Conservation (phyloP, 2,888 invertebrate species). For the Eristalis arbustorum region DNA sequence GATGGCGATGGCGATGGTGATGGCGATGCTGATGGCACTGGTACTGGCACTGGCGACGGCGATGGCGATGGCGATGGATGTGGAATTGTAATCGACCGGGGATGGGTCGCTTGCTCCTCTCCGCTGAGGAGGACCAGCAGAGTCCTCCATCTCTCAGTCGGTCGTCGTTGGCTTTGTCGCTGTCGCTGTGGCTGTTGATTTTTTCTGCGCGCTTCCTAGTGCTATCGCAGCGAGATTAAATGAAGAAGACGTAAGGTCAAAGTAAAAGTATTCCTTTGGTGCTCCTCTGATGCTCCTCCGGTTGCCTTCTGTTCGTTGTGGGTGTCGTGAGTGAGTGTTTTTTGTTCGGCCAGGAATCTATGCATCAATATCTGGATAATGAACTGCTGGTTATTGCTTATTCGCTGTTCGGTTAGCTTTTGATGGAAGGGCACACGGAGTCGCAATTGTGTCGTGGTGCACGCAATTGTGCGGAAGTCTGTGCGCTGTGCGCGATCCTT, state of each 20-base stretch:
- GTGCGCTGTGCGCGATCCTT: slow-evolving; percentile 1
- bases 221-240: slow-evolving; percentile 64
- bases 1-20: slow-evolving; percentile 35
- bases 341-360: slow-evolving; percentile 56
- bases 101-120: slow-evolving; percentile 32
- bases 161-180: slow-evolving; percentile 7
- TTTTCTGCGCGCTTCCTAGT: slow-evolving; percentile 48
- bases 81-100: slow-evolving; percentile 59
- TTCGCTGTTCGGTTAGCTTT: slow-evolving; percentile 2
- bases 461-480: slow-evolving; percentile 70
- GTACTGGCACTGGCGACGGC: too few species aligned
- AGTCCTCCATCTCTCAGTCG: slow-evolving; percentile 1
- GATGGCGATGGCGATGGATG: slow-evolving; percentile 46
- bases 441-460: slow-evolving; percentile 59
- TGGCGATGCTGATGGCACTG: slow-evolving; percentile 13
- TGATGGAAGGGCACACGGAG: slow-evolving; percentile 56
- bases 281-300: slow-evolving; percentile 23
- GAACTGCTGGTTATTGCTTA: slow-evolving; percentile 53
- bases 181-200: not conserved
- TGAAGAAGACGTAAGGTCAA: slow-evolving; percentile 68
- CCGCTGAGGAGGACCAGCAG: slow-evolving; percentile 19
- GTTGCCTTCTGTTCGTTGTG: slow-evolving; percentile 43
- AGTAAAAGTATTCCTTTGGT: slow-evolving; percentile 67
- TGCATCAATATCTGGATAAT: slow-evolving; percentile 64
- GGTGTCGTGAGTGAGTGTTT: slow-evolving; percentile 63